A percentile compares a stretch with the other conserved stretches of the same genome.
Evolutionary conservation across 2,888 invertebrate genomes (phyloP).

Genomic region (Unio delphinus): DNA sequence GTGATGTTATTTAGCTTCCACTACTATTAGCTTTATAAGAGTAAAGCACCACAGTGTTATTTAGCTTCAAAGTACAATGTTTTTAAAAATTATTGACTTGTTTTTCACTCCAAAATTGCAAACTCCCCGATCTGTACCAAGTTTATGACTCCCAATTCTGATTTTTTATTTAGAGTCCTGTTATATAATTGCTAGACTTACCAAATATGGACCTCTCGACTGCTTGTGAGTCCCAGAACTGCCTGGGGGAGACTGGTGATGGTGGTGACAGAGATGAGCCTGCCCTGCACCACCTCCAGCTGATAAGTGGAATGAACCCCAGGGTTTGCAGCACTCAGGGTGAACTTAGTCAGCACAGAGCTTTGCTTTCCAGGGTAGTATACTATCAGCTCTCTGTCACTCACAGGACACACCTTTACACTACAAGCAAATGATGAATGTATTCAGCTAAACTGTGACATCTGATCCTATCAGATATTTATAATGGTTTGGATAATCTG

Average conservation of each 20-base stretch:
- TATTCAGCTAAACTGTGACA: too few species aligned
- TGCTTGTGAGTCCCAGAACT: conserved; percentile 22
- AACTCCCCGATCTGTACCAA: too few species aligned
- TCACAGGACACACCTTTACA: conserved; percentile 19
- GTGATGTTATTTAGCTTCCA: too few species aligned
- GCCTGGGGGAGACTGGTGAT: conserved; percentile 23
- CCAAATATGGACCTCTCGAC: conserved; percentile 31
- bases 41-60: neutral
- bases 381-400: conserved; percentile 15
- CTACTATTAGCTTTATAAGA: neutral
- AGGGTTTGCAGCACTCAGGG: conserved; percentile 4
- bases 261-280: conserved; percentile 15
- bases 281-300: conserved; percentile 16
- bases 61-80: too few species aligned
- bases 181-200: conserved; percentile 5
- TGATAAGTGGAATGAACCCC: conserved; percentile 7
- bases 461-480: too few species aligned
- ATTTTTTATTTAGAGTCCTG: neutral
- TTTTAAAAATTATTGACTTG: too few species aligned
- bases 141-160: too few species aligned
- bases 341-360: conserved; percentile 23
- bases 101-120: too few species aligned
- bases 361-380: conserved; percentile 13
- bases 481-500: too few species aligned
- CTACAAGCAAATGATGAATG: conserved; percentile 8